Evolutionary conservation across 1,140 invertebrate species (phyloP).

Genomic region (Xylocopa sonorina): DNA sequence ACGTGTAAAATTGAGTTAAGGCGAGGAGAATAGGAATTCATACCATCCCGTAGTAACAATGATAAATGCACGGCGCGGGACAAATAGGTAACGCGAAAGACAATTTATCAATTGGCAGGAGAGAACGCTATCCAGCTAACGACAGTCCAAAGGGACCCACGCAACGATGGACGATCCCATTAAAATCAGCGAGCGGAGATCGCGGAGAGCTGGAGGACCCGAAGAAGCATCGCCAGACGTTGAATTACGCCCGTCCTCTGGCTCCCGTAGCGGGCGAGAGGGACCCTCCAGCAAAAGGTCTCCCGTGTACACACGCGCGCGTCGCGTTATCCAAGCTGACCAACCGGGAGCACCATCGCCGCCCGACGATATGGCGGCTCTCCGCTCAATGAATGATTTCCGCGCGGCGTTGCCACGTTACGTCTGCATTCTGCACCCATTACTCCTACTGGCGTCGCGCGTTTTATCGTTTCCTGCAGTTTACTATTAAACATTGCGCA

Average conservation of each 20-base stretch:
- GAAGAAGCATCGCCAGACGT: slow-evolving; percentile 54
- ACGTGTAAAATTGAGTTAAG: no score
- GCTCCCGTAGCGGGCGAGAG: not conserved
- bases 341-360: slow-evolving; percentile 31
- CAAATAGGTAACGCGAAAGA: no score
- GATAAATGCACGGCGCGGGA: no score
- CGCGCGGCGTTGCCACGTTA: slow-evolving; percentile 76
- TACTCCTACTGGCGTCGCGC: slow-evolving; percentile 50
- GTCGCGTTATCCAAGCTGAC: slow-evolving; percentile 40
- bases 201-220: not conserved
- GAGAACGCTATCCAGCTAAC: not conserved
- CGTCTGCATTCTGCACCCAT: slow-evolving; percentile 67
- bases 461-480: slow-evolving; percentile 55
- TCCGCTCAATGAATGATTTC: slow-evolving; percentile 81
- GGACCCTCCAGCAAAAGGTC: slow-evolving; percentile 33
- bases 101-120: no score
- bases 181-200: not conserved
- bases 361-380: slow-evolving; percentile 43
- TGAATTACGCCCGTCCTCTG: slow-evolving; percentile 44
- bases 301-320: no score
- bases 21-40: no score
- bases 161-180: slow-evolving; percentile 9
- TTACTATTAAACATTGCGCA: slow-evolving; percentile 48
- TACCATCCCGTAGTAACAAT: no score
- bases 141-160: not conserved